These are phyloP conservation scores for Motacilla alba DNA, from an alignment of 2,113 vertebrate species.

Conservation along the genomic window DNA sequence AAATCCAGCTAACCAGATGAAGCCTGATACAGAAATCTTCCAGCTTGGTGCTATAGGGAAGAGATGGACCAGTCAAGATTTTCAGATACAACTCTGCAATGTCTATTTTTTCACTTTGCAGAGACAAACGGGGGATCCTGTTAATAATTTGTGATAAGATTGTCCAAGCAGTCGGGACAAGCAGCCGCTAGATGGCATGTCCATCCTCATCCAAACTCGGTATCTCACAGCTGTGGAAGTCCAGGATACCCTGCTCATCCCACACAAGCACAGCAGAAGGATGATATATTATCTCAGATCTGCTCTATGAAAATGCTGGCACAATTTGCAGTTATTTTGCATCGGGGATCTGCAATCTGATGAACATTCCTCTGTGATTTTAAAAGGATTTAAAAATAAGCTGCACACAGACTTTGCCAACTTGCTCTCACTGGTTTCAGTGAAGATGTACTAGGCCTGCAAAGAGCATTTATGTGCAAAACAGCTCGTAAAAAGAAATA, in stretches of 20 bases:
- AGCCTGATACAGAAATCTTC: background rate
- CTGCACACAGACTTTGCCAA: background rate
- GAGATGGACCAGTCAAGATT: background rate
- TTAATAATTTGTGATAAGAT: background rate
- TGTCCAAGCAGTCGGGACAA: background rate
- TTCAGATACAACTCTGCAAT: background rate
- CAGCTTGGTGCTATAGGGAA: background rate
- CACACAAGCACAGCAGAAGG: background rate
- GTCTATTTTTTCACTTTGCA: background rate
- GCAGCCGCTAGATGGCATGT: background rate
- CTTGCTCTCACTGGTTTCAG: background rate
- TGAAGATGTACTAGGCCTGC: constrained; percentile 23
- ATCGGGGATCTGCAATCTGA: background rate
- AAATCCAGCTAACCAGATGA: background rate
- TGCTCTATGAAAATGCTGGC: background rate
- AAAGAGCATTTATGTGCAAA: constrained; percentile 48
- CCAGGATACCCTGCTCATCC: background rate
- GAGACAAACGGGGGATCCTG: background rate
- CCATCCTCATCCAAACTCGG: background rate
- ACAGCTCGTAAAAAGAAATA: constrained; percentile 58
- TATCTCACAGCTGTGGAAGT: background rate
- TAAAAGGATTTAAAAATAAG: constrained; percentile 28
- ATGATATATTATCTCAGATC: background rate
- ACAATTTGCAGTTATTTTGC: background rate
- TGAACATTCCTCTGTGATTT: background rate